Conservation (phyloP, 2,888 invertebrate species). For the Steinernema carpocapsae region DNA sequence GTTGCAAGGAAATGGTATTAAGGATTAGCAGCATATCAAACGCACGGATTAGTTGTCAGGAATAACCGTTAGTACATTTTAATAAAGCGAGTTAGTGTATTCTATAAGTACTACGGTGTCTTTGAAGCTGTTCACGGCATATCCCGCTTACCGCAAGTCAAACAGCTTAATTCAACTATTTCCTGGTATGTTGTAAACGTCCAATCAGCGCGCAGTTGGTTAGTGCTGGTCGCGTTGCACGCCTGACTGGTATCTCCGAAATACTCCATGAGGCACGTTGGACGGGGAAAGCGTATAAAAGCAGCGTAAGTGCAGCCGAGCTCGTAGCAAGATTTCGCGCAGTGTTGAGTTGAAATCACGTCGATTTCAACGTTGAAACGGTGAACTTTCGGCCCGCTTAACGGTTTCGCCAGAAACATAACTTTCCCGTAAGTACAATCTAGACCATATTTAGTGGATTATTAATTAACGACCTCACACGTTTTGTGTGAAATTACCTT, state of each 20-base stretch:
- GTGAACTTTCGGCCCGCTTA: slow-evolving; percentile 52
- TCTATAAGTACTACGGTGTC: background rate
- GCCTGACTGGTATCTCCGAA: slow-evolving; percentile 19
- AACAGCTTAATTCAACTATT: slow-evolving; percentile 61
- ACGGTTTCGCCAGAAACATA: slow-evolving; percentile 54
- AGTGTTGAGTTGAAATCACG: slow-evolving; percentile 61
- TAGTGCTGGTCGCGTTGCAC: slow-evolving; percentile 37
- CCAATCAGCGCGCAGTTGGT: slow-evolving; percentile 45
- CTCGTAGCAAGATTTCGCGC: slow-evolving; percentile 63
- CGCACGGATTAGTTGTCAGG: background rate
- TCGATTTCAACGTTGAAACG: slow-evolving; percentile 64
- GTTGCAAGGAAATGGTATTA: no score
- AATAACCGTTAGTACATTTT: background rate
- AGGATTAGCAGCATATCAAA: no score
- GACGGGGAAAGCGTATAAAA: slow-evolving; percentile 67
- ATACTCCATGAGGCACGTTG: slow-evolving; percentile 62
- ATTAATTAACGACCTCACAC: background rate
- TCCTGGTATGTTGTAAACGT: slow-evolving; percentile 60
- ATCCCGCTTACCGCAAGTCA: slow-evolving; percentile 59
- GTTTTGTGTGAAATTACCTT: slow-evolving; percentile 12
- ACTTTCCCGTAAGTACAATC: slow-evolving; percentile 52
- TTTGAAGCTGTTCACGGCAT: background rate
- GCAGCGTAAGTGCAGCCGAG: slow-evolving; percentile 60
- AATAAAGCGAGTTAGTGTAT: background rate
- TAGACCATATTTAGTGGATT: slow-evolving; percentile 27